Percentiles rank a stretch among this genome's conserved stretches.
These are phyloP conservation scores for Podargus strigoides DNA, from an alignment of 2,797 vertebrate genomes.

Conservation along the genomic window DNA sequence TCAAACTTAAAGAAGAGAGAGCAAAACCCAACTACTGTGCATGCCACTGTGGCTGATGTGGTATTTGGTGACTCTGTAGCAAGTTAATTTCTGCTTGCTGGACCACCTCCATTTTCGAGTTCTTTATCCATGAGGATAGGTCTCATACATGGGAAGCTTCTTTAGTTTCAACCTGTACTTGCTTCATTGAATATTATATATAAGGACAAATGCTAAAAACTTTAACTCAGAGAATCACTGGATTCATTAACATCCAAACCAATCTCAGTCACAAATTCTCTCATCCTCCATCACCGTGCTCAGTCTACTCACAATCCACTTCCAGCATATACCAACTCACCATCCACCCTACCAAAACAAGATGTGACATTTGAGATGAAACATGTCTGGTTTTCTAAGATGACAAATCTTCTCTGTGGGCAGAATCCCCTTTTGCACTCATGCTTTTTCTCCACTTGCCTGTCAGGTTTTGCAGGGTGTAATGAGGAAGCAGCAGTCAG, in stretches of 20 bases:
- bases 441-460: background rate
- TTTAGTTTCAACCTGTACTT: background rate
- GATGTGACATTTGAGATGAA: background rate
- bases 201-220: background rate
- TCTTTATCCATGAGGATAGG: background rate
- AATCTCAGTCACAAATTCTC: background rate
- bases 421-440: background rate
- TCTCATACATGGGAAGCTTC: background rate
- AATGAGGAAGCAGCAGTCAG: background rate
- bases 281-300: background rate
- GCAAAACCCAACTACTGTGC: background rate
- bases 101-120: slow-evolving; percentile 4
- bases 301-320: background rate
- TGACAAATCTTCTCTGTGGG: background rate
- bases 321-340: background rate
- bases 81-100: slow-evolving; percentile 14
- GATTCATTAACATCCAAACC: background rate
- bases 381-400: background rate
- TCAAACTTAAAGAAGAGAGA: background rate
- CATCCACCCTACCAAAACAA: background rate
- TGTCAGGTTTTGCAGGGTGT: background rate
- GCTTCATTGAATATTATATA: background rate
- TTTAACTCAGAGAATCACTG: background rate
- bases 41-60: background rate
- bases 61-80: background rate